Evolutionary conservation across 2,888 invertebrate genomes (phyloP).

Genomic region (Shargacucullia verbasci): DNA sequence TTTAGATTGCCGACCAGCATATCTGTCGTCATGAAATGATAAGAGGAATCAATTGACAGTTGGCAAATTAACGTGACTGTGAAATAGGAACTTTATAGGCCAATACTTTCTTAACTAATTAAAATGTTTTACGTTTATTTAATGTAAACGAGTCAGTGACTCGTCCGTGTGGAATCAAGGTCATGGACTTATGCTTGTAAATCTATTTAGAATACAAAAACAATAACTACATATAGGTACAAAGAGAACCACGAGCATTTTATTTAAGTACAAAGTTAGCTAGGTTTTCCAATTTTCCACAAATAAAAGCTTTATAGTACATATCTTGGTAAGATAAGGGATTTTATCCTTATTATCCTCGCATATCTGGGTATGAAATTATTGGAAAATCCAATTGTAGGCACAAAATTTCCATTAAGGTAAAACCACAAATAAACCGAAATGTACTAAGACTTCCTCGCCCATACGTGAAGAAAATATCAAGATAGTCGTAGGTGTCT

Average conservation of each 20-base stretch:
- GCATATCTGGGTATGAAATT: constrained; percentile 1
- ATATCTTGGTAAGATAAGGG: neutral
- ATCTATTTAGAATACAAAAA: neutral
- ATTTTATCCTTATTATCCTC: neutral
- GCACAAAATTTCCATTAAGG: constrained; percentile 2
- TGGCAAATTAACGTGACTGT: constrained; percentile 31
- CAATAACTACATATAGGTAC: too few species aligned
- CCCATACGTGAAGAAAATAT: constrained; percentile 20
- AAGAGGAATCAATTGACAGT: constrained; percentile 37
- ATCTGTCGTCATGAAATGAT: constrained; percentile 33
- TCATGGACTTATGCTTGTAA: neutral
- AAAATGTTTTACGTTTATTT: neutral
- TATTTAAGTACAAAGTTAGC: too few species aligned
- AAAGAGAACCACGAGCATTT: too few species aligned
- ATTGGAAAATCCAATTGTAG: constrained; percentile 1
- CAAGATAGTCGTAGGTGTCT: constrained; percentile 1
- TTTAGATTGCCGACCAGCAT: constrained; percentile 34
- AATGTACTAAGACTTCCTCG: too few species aligned
- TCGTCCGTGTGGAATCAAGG: constrained; percentile 4
- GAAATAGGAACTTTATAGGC: constrained; percentile 7
- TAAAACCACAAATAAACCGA: constrained; percentile 17
- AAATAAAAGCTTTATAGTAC: too few species aligned
- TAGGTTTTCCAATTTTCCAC: too few species aligned
- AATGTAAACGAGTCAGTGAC: neutral
- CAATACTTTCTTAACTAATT: neutral